Evolutionary conservation across 2,113 vertebrate genomes (phyloP), one percentile per base, ranked within the genome.

Genomic region (Chloropsis hardwickii): DNA sequence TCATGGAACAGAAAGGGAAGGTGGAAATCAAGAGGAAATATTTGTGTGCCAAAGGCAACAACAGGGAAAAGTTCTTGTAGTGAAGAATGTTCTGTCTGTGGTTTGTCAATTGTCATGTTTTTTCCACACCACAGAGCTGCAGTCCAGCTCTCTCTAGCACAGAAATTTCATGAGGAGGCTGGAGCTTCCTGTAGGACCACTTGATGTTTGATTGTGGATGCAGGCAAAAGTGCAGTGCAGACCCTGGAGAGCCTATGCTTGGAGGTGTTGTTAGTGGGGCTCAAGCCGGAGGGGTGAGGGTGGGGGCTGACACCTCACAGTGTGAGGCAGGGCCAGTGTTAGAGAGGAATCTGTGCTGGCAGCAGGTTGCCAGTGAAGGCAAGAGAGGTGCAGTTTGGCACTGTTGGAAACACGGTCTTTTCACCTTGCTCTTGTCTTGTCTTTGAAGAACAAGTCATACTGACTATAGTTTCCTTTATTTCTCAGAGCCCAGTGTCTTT

Each of bases 1-100:
- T 61, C 21, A 22, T 35, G 28, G 35, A 71, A 50, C 31, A 54
- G 64, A 77, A 82, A 18, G 28, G 14, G 12, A 81, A 53, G 27
- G 22, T 50, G 19, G 50, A 61, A 89, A 48, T 25, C 0, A 0
- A 76, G 28, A 45, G 18, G 31, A 69, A 80, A 42, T 74, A 64
- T 16, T n/a, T 82, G 25, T 42, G 25, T 82, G 40, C 40, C 58
- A 40, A 64, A 60, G 35, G 27, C 33, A 81, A 54, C 31, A 72
- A 50, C 1, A 11, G 57, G 28, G 61, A 33, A 58, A 93, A 79
- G 15, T 37, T 72, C 23, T 61, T 45, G 20, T 51, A 3, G 11
- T 0, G 1, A 64, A 44, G 35, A 73, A 35, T 0, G 0, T 64
- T 85, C 67, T 81, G 19, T 29, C 65, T 60, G 1, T 71, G 20